Percentiles rank a stretch among this genome's conserved stretches.
These are phyloP conservation scores for Synergus itoensis DNA, from an alignment of 2,888 invertebrate species.

Conservation along the genomic window DNA sequence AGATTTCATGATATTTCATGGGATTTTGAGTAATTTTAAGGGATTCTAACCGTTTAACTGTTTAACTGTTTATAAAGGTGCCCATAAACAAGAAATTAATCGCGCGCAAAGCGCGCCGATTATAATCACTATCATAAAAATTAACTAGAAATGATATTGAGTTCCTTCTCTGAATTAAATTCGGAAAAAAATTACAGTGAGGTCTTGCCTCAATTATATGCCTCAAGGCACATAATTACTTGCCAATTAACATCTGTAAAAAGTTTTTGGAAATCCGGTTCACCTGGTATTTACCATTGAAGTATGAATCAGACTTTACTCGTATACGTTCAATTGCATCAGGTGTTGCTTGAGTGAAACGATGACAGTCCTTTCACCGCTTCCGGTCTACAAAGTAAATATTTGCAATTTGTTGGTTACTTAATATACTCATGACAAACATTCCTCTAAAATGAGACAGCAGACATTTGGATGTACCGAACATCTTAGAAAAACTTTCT, in stretches of 20 bases:
- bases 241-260: background rate
- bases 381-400: slow-evolving; percentile 10
- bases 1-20: too few species aligned
- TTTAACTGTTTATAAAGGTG: too few species aligned
- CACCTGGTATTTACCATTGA: background rate
- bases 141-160: too few species aligned
- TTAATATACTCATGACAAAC: background rate
- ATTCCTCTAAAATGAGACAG: background rate
- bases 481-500: background rate
- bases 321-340: background rate
- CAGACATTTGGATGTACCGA: background rate
- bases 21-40: too few species aligned
- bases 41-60: too few species aligned
- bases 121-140: too few species aligned
- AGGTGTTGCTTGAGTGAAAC: background rate
- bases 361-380: slow-evolving; percentile 18
- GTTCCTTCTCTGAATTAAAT: too few species aligned
- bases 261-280: background rate
- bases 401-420: slow-evolving; percentile 2
- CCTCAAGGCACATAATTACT: background rate
- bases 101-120: too few species aligned
- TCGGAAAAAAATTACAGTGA: too few species aligned
- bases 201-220: too few species aligned
- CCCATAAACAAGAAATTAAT: too few species aligned
- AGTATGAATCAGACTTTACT: background rate